Evolutionary conservation across 92 coral and sea anemone genomes (phyloP), one percentile per base, ranked within the genome.

Genomic region (Muricea muricata): DNA sequence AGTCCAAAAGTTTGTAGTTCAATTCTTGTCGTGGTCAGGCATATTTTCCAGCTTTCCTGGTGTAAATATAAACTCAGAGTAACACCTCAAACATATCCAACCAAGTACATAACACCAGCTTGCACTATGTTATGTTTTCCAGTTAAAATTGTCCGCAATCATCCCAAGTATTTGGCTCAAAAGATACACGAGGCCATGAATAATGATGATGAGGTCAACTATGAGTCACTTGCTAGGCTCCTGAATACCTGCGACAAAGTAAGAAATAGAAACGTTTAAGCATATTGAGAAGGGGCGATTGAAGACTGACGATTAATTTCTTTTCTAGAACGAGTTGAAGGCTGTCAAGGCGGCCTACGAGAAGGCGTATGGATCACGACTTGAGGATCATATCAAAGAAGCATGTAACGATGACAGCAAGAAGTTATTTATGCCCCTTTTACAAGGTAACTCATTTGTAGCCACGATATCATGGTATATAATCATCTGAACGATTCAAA

Each of bases 121-220:
- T 4, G 20, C 2, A 61, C 9, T 55, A 13, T 18, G 17, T 21
- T 10, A 10, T 71, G 8, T 73, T 34, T 84, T 75, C 0, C 66
- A 95, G 98, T 93, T 18, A 93, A 92, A 67, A 84, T 90, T 57
- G 87, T 91, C 31, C 97, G 94, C 23, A 81, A 93, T 61, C 98
- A 94, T 17, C 69, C 94, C 9, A 90, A 86, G 57, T 84, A 88
- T 28, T 88, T 91, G 35, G 81, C 87, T 21, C 88, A 90, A 65
- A 91, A 93, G 76, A 78, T 95, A 12, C 93, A 85, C 65, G 73
- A 90, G 47, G 95, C 94, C 18, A 25, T 95, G 2, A 60, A 93
- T 35, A 87, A 88, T 14, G 94, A 92, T 24, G 97, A 95, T 85
- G 56, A 71, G 20, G 78, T 71, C 6, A 71, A 71, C 24, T 71